Evolutionary conservation across 1,140 invertebrate genomes (phyloP), one percentile per base, ranked within the genome.

Genomic region (Bombus soroeensis): DNA sequence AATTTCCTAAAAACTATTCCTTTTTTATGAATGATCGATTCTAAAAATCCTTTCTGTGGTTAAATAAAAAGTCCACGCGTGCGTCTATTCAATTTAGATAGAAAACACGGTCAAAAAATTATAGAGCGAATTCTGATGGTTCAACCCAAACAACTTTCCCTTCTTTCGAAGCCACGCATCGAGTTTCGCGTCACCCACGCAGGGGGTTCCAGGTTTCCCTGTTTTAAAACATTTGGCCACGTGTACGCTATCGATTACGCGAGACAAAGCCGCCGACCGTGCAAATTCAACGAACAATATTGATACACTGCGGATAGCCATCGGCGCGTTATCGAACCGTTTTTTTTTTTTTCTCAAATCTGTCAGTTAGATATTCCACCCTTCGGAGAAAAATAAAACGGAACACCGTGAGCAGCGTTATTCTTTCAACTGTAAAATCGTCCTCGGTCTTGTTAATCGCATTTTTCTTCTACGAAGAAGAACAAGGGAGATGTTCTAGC

Each of bases 391-490:
- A 25, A 39, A 59, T 64, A 77, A 41, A 32, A 57, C 25, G 3
- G 3, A 34, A 43, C 22, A 10, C 0, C 15, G 15, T 1, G 6
- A 37, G 32, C 9, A 28, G 2, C 18, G n/a, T 70, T 83, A 37
- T 47, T 53, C 32, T 47, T 71, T 28, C 53, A 32, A 41, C 47
- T 59, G 81, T 72, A 32, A 75, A 73, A 87, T 81, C 43, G 32
- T 25, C 73, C 53, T 41, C 64, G 22, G 41, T 64, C 59, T 83
- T 47, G 81, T 87, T 85, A 89, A 90, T 90, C 81, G 74, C 39
- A 28, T 78, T 77, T 64, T 64, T 53, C 39, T 22, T 66, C 34
- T 28, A 9, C 64, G 13, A 41, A 43, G 15, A 39, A 41, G 68
- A 68, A 80, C 72, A 71, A 64, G 25, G 37, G 53, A 68, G 18